Evolutionary conservation across 1,140 invertebrate species (phyloP).

Genomic region (Bombus affinis): DNA sequence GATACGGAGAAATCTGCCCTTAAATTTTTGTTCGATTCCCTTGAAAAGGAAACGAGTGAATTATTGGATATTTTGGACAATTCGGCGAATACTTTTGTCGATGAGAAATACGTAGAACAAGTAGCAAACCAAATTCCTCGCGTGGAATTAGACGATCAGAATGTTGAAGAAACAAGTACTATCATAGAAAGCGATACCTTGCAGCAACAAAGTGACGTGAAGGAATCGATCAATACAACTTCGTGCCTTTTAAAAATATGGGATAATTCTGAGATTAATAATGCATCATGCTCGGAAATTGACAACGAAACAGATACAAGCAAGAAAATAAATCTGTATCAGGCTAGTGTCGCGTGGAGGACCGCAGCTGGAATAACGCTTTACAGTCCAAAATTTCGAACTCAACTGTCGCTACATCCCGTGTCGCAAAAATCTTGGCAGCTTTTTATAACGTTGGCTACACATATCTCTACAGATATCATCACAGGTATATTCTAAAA

Average conservation of each 20-base stretch:
- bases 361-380: slow-evolving; percentile 84
- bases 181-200: background rate
- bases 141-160: background rate
- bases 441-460: slow-evolving; percentile 72
- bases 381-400: slow-evolving; percentile 84
- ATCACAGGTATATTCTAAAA: slow-evolving; percentile 68
- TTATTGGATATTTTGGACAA: slow-evolving; percentile 68
- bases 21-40: slow-evolving; percentile 82
- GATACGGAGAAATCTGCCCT: slow-evolving; percentile 77
- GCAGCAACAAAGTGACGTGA: background rate
- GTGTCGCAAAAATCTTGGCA: slow-evolving; percentile 64
- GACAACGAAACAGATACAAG: background rate
- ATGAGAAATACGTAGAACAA: background rate
- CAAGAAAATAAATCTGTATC: slow-evolving; percentile 71
- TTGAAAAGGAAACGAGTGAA: slow-evolving; percentile 81
- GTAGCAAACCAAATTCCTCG: background rate
- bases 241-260: background rate
- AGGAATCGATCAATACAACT: slow-evolving; percentile 46
- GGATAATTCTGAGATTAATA: background rate
- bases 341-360: slow-evolving; percentile 82
- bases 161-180: background rate
- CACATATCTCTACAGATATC: slow-evolving; percentile 71
- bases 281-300: background rate
- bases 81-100: background rate
- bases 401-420: slow-evolving; percentile 76